These are phyloP conservation scores for Poeciliopsis presidionis DNA, from an alignment of 2,797 vertebrate species.

Conservation along the genomic window DNA sequence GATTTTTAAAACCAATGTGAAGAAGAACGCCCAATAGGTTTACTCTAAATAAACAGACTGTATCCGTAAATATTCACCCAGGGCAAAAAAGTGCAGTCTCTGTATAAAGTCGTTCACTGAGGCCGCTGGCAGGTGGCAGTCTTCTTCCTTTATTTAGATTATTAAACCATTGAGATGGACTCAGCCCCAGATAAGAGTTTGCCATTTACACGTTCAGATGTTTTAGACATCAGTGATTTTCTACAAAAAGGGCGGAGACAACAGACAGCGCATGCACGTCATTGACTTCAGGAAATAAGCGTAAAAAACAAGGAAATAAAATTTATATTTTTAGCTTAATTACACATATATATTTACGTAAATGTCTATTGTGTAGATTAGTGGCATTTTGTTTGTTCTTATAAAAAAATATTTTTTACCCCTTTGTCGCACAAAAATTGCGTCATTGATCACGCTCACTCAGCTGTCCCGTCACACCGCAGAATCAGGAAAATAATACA, in stretches of 20 bases:
- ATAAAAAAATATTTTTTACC: fast-evolving
- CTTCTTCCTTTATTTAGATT: not conserved
- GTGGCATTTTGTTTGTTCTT: not conserved
- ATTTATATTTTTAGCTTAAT: not conserved
- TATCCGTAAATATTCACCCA: not conserved
- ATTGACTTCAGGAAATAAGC: fast-evolving
- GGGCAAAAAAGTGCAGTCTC: not conserved
- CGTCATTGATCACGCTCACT: slow-evolving; percentile 65
- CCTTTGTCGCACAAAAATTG: slow-evolving; percentile 49
- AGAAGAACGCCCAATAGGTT: not conserved
- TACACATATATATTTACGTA: fast-evolving
- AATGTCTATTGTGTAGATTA: not conserved
- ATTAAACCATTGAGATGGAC: not conserved
- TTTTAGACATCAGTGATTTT: slow-evolving; percentile 25
- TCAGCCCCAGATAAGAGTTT: fast-evolving
- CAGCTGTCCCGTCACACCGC: slow-evolving; percentile 47
- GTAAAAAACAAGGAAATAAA: fast-evolving
- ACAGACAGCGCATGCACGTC: slow-evolving; percentile 38
- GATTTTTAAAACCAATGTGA: not conserved
- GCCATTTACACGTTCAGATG: fast-evolving
- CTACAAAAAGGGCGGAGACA: not conserved
- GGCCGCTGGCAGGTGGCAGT: slow-evolving; percentile 21
- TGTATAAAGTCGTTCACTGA: not conserved
- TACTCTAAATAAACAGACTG: not conserved
- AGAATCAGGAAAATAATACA: slow-evolving; percentile 37